Evolutionary conservation across 2,113 vertebrate genomes (phyloP).

Genomic region (Pygathrix nemaeus): DNA sequence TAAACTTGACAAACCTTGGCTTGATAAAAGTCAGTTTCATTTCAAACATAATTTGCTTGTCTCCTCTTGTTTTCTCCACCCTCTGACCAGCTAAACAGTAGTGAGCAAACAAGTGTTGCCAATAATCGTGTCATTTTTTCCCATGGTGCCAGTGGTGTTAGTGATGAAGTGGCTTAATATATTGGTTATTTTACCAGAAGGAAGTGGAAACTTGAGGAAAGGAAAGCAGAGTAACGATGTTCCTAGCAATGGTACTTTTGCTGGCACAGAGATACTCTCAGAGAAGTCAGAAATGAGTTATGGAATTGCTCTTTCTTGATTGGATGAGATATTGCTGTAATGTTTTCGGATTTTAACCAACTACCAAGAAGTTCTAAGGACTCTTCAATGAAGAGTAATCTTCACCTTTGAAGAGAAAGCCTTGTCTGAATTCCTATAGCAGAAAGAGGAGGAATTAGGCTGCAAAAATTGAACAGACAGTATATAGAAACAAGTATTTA

Average conservation of each 20-base stretch:
- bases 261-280: not conserved
- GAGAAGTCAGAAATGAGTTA: not conserved
- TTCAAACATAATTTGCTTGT: not conserved
- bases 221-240: not conserved
- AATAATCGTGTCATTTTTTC: not conserved
- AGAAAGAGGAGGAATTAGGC: not conserved
- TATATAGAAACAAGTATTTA: not conserved
- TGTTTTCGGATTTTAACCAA: constrained; percentile 17
- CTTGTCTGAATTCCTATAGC: not conserved
- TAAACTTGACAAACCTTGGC: not conserved
- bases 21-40: constrained; percentile 23
- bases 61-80: not conserved
- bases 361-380: not conserved
- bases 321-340: not conserved
- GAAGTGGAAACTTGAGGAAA: not conserved
- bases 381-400: not conserved
- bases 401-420: not conserved
- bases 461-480: not conserved
- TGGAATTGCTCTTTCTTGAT: not conserved
- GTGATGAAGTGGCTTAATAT: not conserved
- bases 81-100: not conserved
- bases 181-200: not conserved
- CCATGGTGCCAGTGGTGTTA: not conserved
- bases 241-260: not conserved
- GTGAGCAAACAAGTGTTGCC: not conserved